A percentile compares a stretch with the other conserved stretches of the same genome.
These are phyloP conservation scores for Drosophila biarmipes DNA, from an alignment of 1,140 invertebrate species.

Conservation along the genomic window DNA sequence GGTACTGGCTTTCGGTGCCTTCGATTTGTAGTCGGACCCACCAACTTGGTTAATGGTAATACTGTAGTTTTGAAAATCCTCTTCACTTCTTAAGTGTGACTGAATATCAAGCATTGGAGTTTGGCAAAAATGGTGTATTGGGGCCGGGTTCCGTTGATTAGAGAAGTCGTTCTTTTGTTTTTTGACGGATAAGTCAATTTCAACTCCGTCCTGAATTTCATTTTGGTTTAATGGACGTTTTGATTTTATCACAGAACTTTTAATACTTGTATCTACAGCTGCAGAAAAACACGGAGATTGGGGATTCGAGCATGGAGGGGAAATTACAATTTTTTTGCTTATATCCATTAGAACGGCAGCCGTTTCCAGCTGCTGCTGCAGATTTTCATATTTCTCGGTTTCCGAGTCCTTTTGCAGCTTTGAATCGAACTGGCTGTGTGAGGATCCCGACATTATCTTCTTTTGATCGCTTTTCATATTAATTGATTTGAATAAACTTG, in stretches of 20 bases:
- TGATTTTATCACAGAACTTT: slow-evolving; percentile 84
- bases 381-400: slow-evolving; percentile 69
- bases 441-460: slow-evolving; percentile 20
- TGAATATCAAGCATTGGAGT: slow-evolving; percentile 63
- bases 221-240: slow-evolving; percentile 76
- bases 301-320: slow-evolving; percentile 82
- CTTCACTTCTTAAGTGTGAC: slow-evolving; percentile 45
- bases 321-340: slow-evolving; percentile 84
- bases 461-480: slow-evolving; percentile 42
- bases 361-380: slow-evolving; percentile 83
- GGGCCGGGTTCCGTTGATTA: slow-evolving; percentile 47
- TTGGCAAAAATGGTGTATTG: slow-evolving; percentile 54
- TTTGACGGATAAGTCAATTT: slow-evolving; percentile 83
- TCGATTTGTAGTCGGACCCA: slow-evolving; percentile 51
- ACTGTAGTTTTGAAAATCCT: slow-evolving; percentile 65
- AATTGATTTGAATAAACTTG: slow-evolving; percentile 52
- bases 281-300: slow-evolving; percentile 79
- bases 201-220: slow-evolving; percentile 68
- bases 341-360: slow-evolving; percentile 84
- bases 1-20: slow-evolving; percentile 40
- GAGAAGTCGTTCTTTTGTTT: slow-evolving; percentile 63
- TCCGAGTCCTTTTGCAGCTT: slow-evolving; percentile 42
- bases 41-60: slow-evolving; percentile 64
- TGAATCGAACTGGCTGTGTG: slow-evolving; percentile 25
- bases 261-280: slow-evolving; percentile 79